Base-by-base conservation (phyloP, 2,797 vertebrate genomes). In the Todus mexicanus region DNA sequence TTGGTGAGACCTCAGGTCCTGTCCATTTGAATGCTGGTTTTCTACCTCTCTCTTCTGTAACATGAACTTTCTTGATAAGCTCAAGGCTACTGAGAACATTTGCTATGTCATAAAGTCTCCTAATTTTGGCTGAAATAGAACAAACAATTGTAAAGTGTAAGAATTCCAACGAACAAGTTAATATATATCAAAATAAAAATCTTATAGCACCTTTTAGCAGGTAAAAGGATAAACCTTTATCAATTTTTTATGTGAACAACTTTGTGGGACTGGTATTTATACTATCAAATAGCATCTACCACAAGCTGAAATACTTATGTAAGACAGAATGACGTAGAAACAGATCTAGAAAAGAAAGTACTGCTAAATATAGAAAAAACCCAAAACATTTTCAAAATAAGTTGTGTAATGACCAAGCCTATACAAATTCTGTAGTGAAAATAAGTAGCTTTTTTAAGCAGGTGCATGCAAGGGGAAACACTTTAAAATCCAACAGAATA, bases 21-120 rank as follows among this genome's bases (percentile, higher is more conserved):
- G 98, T 98, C 99, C 99, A 99, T 54, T 99, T 98, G 73, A 99
- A 99, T 31, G 99, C 99, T 31, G 99, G 98, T 91, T 99, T 99
- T 96, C 98, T 98, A 7, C 99, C 98, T 74, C 98, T 98, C 89
- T 98, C 98, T 60, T 99, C 99, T 0, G 98, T 99, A 72, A 99
- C 98, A 0, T 99, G 98, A 81, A 99, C 98, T 96, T 99, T 99
- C 97, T 99, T 98, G 78, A 99, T 99, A 70, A 99, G 98, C 89
- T 98, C 97, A 87, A 99, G 98, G 96, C 99, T 99, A 89, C 98
- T 99, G 76, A 99, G 98, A 81, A 99, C 98, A 61, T 99, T 99
- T 6, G 99, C 99, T 26, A 99, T 99, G 78, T 99, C 99, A 85
- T 99, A 99, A 74, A 99, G 97, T 79, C 99, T 98, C 33, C 99